Evolutionary conservation across 1,140 invertebrate species (phyloP), one percentile per base, ranked within the genome.

Genomic region (Pogonognathellus flavescens): DNA sequence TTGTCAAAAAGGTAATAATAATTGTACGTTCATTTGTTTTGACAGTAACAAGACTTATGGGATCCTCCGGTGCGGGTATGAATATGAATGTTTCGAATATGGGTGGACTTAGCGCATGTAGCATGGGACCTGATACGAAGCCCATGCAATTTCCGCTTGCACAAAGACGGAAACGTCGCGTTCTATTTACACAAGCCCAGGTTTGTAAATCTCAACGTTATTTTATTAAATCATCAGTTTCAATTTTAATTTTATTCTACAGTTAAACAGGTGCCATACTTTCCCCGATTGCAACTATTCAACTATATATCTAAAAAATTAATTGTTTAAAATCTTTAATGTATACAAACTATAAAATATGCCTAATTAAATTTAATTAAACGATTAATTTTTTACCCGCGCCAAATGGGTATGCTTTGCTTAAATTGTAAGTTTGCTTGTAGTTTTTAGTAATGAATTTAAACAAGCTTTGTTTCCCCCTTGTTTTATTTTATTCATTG

Each of bases 71-170:
- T 87, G 93, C 95, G 94, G 94, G 95, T 88, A 96, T 97, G 93
- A 94, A 94, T 88, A 95, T 97, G 89, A 91, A 91, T 87, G 91
- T 92, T 92, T 94, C 95, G 90, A 95, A 96, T 89, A 93, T 93
- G 90, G 94, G 96, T 92, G 94, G 95, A 9, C 91, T 94, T 88
- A 92, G 93, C 31, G 92, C 92, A 25, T 93, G 93, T 86, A 93
- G 92, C 90, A 92, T 93, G 87, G 90, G 91, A 81, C 91, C 91
- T 76, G 95, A 96, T 90, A 93, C 95, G 86, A 96, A 97, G 91
- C 94, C 95, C 80, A 95, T 97, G 94, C 96, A 97, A 91, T 97
- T 97, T 91, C 96, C 96, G 41, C 93, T 97, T 87, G 94, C 96
- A 14, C 96, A 97, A 91, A 92, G 96, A 14, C 87, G 91, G 70